Conservation (phyloP, 2,888 invertebrate genomes). For the Danaus chrysippus region DNA sequence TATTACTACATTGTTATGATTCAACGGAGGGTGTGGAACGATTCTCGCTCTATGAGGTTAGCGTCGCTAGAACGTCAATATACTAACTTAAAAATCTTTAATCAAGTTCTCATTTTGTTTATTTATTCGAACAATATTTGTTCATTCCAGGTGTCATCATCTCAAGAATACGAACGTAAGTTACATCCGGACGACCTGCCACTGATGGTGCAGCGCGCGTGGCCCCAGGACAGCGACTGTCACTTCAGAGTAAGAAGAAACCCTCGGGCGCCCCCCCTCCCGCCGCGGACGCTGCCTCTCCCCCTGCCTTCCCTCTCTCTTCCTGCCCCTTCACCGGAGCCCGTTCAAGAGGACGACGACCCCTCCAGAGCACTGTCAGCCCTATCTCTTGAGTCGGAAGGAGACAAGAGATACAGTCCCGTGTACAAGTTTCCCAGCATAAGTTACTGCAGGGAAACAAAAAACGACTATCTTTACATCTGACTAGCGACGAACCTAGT, state of each 20-base stretch:
- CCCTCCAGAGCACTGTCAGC: conserved; percentile 65
- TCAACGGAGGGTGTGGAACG: conserved; percentile 90
- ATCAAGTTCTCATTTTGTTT: conserved; percentile 1
- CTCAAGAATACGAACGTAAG: conserved; percentile 92
- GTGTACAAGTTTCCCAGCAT: conserved; percentile 75
- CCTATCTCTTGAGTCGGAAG: conserved; percentile 66
- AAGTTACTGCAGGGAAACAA: conserved; percentile 66
- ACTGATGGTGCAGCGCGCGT: conserved; percentile 87
- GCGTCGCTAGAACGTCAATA: conserved; percentile 33
- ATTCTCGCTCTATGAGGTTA: conserved; percentile 92
- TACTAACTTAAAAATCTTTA: not conserved
- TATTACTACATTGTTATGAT: conserved; percentile 91
- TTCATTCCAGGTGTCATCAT: conserved; percentile 80
- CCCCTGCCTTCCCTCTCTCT: conserved; percentile 41
- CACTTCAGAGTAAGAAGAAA: conserved; percentile 91
- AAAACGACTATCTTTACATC: conserved; percentile 73
- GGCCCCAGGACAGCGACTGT: conserved; percentile 84
- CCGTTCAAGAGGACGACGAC: conserved; percentile 61
- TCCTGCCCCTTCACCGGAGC: conserved; percentile 47
- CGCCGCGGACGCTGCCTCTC: conserved; percentile 78
- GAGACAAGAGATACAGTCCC: conserved; percentile 67
- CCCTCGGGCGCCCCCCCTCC: conserved; percentile 88
- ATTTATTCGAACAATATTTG: not conserved
- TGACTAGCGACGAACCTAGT: conserved; percentile 54
- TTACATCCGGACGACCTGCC: conserved; percentile 93